Base-by-base conservation (phyloP, 2,888 invertebrate genomes). In the Ophion costatus region DNA sequence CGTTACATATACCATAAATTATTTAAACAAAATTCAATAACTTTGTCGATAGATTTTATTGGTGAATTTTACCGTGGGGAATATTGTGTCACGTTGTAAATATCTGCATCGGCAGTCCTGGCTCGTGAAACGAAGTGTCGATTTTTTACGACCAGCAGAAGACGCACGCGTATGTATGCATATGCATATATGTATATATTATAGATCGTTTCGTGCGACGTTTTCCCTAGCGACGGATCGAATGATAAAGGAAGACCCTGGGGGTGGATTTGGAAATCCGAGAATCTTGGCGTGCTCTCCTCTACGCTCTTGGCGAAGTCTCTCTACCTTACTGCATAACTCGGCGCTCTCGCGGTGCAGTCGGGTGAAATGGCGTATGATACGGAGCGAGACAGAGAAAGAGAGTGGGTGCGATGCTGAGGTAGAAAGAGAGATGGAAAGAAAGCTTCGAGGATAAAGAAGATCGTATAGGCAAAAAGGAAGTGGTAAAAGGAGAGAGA, bases 261-360 rank as follows among this genome's bases (percentile, higher is more conserved):
- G 76, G 85, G 80, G 85, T 82, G 82, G 85, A 85, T 85, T 85
- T 85, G 80, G 82, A 85, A 85, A 85, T 82, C 82, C 77, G 85
- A 85, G 82, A 85, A 85, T 85, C 79, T 76, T 76, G 82, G 79
- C 75, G 51, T 71, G 70, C 76, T 73, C 77, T 81, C 73, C 67
- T 45, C 66, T 75, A 63, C 45, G 29, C 71, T 76, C 76, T 75
- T 67, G 77, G 79, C 80, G 69, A 63, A 63, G 77, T 45, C 71
- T 63, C 80, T 80, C 77, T 77, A 81, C 75, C 80, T 84, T 80
- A 80, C 75, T 77, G 56, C 66, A 69, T 66, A 73, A 67, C 76
- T 76, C 56, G 57, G n/a, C n/a, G 33, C 63, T 66, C 80, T 78
- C 77, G 73, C 75, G 71, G 78, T 82, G 74, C 83, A 77, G 38